Base-by-base conservation (phyloP, 2,113 vertebrate species). In the Puffinus mauretanicus region DNA sequence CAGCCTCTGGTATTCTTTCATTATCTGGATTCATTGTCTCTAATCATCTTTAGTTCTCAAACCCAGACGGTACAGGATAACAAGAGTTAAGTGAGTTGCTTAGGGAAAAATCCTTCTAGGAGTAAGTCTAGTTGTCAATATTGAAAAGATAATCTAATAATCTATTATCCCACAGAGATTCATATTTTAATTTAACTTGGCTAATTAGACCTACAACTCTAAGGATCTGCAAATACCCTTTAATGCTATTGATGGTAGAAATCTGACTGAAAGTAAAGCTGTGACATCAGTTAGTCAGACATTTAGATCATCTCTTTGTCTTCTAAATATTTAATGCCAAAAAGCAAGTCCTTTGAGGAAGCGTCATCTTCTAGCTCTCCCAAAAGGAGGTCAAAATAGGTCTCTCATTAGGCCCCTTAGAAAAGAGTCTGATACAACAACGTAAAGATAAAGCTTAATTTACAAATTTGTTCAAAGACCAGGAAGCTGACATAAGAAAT, bases 71-170 rank as follows among this genome's bases (percentile, higher is more conserved):
- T 95, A 91, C 38, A 92, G 81, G 46, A 88, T 95, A 96, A 97
- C 94, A 97, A 95, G 96, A 97, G 86, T 93, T 93, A 97, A 97
- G 87, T 93, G 89, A 96, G 86, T 86, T 94, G 86, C 92, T 94
- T 70, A 95, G 83, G 83, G 90, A 93, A 96, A 97, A 98, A 67
- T 95, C 82, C 92, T 97, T 97, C 95, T 82, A 92, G 73, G 67
- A 96, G 42, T 87, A 92, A 82, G 94, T 91, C 93, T 97, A 93
- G 96, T 96, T 97, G 96, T 97, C 97, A 98, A 97, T 98, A 98
- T 95, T 98, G 94, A 96, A 96, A 97, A 97, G 97, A 97, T 98
- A 98, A 98, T 98, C 96, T 97, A 97, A 97, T 97, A 97, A 97
- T 97, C 97, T 96, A 95, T 86, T 84, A 97, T 93, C 90, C 96